phyloP scores from a whole-genome alignment of 2,888 invertebrate genomes.

The Cynaeus angustus region DNA sequence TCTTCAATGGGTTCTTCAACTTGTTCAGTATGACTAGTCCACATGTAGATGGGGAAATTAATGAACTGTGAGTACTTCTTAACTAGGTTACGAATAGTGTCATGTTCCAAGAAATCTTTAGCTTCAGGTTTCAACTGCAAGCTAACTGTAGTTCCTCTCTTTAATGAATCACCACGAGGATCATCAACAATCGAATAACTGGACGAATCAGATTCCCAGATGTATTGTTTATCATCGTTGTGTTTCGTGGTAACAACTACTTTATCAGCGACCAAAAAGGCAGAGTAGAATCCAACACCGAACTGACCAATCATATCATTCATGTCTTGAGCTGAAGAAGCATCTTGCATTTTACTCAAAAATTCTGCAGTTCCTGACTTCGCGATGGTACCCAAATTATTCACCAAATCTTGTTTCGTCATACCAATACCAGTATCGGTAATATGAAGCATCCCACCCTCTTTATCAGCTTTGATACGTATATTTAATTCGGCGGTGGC shows the following conservation, averaged over 20 bases:
- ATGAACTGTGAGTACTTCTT: slow-evolving; percentile 99
- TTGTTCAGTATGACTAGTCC: slow-evolving; percentile 84
- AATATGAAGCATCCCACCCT: slow-evolving; percentile 91
- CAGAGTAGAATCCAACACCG: slow-evolving; percentile 99
- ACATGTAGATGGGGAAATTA: slow-evolving; percentile 98
- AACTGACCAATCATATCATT: slow-evolving; percentile 99
- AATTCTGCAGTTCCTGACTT: slow-evolving; percentile 98
- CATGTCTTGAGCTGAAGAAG: slow-evolving; percentile 80
- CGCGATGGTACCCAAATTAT: slow-evolving; percentile 98
- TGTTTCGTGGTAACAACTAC: slow-evolving; percentile 97
- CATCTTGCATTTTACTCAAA: slow-evolving; percentile 90
- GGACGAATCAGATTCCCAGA: slow-evolving; percentile 98
- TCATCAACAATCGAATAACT: slow-evolving; percentile 93
- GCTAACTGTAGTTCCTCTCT: slow-evolving; percentile 81
- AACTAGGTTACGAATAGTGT: slow-evolving; percentile 91
- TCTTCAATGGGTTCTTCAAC: slow-evolving; percentile 80
- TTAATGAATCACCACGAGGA: slow-evolving; percentile 93
- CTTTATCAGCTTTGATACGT: slow-evolving; percentile 95
- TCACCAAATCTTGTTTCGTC: slow-evolving; percentile 94
- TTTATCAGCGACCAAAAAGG: slow-evolving; percentile 95
- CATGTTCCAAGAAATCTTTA: slow-evolving; percentile 93
- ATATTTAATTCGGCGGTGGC: slow-evolving; percentile 89
- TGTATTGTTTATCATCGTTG: slow-evolving; percentile 94
- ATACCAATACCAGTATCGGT: slow-evolving; percentile 98
- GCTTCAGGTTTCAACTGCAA: slow-evolving; percentile 98